These are phyloP conservation scores for Aproaerema taeniolella DNA, from an alignment of 2,888 invertebrate species.

Conservation along the genomic window DNA sequence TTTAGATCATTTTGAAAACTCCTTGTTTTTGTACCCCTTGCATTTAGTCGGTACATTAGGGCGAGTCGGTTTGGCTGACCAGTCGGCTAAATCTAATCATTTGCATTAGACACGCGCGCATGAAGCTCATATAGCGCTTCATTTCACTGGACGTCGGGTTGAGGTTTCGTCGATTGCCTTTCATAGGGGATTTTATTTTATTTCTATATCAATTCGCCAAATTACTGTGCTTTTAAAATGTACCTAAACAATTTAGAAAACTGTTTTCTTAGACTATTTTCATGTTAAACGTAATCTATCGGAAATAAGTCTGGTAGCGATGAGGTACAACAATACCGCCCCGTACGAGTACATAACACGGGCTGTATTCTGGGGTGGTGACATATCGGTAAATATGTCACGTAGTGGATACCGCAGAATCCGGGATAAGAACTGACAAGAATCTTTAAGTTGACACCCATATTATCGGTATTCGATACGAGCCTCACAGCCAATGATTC, in stretches of 20 bases:
- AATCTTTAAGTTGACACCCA: slow-evolving; percentile 13
- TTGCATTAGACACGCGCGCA: slow-evolving; percentile 60
- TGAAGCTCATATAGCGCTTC: slow-evolving; percentile 64
- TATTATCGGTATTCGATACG: slow-evolving; percentile 14
- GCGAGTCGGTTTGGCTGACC: slow-evolving; percentile 42
- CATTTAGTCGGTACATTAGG: slow-evolving; percentile 30
- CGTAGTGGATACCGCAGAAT: slow-evolving; percentile 39
- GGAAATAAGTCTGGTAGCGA: too few species aligned
- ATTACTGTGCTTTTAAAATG: too few species aligned
- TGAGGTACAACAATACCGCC: slow-evolving; percentile 8
- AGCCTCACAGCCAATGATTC: neutral
- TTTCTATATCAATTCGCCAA: too few species aligned
- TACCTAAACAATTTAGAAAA: too few species aligned
- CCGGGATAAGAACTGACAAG: slow-evolving; percentile 32
- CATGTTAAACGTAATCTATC: too few species aligned
- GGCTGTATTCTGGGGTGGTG: slow-evolving; percentile 34
- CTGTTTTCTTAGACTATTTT: too few species aligned
- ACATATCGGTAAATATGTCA: slow-evolving; percentile 47
- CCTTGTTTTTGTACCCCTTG: slow-evolving; percentile 9
- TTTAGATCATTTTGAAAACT: neutral
- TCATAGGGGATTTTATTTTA: too few species aligned
- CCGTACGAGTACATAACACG: slow-evolving; percentile 33
- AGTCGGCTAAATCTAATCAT: slow-evolving; percentile 72
- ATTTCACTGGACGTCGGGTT: slow-evolving; percentile 58
- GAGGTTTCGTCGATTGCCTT: slow-evolving; percentile 27